Evolutionary conservation across 1,140 invertebrate species (phyloP).

Genomic region (Drosophila sturtevanti): DNA sequence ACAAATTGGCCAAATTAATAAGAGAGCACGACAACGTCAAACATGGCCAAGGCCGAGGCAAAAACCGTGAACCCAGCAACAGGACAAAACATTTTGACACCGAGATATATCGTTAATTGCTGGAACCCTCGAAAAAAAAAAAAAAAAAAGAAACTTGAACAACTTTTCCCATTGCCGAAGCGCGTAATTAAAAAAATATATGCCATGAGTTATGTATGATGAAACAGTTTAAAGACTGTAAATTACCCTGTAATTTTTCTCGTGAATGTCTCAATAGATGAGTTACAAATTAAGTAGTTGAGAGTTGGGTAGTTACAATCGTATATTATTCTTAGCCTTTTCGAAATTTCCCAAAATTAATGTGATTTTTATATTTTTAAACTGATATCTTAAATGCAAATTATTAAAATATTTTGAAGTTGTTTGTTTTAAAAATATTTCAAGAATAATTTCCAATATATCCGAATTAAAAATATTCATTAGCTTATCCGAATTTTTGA

Average conservation of each 20-base stretch:
- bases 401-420: no score
- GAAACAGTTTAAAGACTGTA: background rate
- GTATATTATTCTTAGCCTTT: no score
- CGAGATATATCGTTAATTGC: conserved; percentile 67
- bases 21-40: conserved; percentile 32
- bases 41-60: conserved; percentile 38
- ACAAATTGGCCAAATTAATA: conserved; percentile 75
- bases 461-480: background rate
- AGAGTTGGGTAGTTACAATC: no score
- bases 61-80: conserved; percentile 23
- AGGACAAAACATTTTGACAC: conserved; percentile 45
- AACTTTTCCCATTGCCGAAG: conserved; percentile 50
- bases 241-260: background rate
- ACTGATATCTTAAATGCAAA: no score
- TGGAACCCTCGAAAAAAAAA: conserved; percentile 49
- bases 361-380: no score
- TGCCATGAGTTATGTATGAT: background rate
- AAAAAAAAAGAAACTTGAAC: no score
- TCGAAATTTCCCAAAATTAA: no score
- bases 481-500: no score
- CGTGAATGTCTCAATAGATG: background rate
- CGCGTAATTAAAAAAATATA: conserved; percentile 57
- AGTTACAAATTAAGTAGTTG: background rate
- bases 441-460: no score
- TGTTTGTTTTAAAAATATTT: background rate